Evolutionary conservation across 37 sponge, comb jelly and placozoan genomes (phyloP).

Genomic region (Corticium candelabrum): DNA sequence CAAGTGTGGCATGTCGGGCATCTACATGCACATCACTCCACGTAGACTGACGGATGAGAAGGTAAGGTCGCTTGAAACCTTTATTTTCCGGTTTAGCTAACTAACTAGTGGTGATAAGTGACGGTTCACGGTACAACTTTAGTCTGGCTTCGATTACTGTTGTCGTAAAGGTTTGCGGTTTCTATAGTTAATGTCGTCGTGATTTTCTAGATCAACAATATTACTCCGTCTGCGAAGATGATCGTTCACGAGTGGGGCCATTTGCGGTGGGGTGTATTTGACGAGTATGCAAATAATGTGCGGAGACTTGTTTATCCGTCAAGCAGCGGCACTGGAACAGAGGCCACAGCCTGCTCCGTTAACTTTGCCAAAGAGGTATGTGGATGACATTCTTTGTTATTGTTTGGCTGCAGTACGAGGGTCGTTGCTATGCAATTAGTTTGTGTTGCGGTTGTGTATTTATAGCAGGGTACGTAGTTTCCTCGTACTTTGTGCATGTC

Average conservation of each 20-base stretch:
- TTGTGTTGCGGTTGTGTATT: too few species aligned
- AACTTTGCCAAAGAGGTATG: not conserved
- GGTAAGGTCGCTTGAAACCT: not conserved
- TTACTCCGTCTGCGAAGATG: slow-evolving; percentile 13
- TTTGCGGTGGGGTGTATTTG: slow-evolving; percentile 8
- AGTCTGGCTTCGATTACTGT: too few species aligned
- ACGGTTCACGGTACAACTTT: too few species aligned
- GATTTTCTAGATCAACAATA: not conserved
- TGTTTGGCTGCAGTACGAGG: too few species aligned
- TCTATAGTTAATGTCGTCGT: too few species aligned
- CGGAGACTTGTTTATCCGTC: not conserved
- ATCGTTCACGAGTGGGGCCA: slow-evolving; percentile 21
- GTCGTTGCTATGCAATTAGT: too few species aligned
- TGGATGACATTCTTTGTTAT: not conserved
- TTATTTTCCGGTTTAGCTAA: too few species aligned
- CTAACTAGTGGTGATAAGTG: too few species aligned
- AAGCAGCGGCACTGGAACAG: not conserved
- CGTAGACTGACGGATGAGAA: not conserved
- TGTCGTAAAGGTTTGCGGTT: too few species aligned
- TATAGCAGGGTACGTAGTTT: too few species aligned
- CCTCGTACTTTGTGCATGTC: too few species aligned
- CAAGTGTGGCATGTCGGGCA: not conserved
- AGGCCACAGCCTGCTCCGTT: not conserved
- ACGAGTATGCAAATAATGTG: slow-evolving; percentile 1
- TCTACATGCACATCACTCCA: not conserved